Base-by-base conservation (phyloP, 2,797 vertebrate genomes). In the Cheirogaleus major region DNA sequence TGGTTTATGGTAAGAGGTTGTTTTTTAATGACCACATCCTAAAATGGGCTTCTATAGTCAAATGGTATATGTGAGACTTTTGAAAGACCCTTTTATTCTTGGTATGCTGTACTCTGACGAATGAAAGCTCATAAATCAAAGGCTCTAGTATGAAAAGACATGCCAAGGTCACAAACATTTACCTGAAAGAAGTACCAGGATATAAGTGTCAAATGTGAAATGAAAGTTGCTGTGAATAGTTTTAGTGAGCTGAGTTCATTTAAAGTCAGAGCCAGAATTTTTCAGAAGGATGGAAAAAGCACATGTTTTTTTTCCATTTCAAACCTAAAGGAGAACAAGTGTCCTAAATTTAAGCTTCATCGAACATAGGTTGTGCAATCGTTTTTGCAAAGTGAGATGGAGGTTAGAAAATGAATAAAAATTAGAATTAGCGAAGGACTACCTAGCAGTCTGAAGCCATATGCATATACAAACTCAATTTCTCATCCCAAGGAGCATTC, bases 61-160 rank as follows among this genome's bases (percentile, higher is more conserved):
- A 94, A 89, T 48, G 50, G 41, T 88, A 59, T 82, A 81, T 78
- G 75, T 92, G 61, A 93, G 57, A 83, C 50, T 95, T 88, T 93
- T 95, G 25, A 95, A 95, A 97, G 65, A 94, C 4, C 38, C 78
- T 95, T 95, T 97, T 94, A 72, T 95, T 95, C 82, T 89, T 84
- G 65, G 41, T 82, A 73, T 93, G 38, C 57, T 96, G 23, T 41
- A 82, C 41, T 97, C 95, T 95, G 91, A 93, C 59, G 86, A 95
- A 82, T 57, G 87, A 95, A 97, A 95, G 32, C 70, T 59, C 75
- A 57, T 93, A 93, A 95, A 94, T 86, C 79, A 83, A 95, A 95
- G n/a, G n/a, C 11, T 90, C 89, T 96, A 89, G 79, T 86, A 70
- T 70, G 48, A 84, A 96, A 95, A 93, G 55, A 91, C 55, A 93